Evolutionary conservation across 2,797 vertebrate species (phyloP).

Genomic region (Ispidina lecontei): DNA sequence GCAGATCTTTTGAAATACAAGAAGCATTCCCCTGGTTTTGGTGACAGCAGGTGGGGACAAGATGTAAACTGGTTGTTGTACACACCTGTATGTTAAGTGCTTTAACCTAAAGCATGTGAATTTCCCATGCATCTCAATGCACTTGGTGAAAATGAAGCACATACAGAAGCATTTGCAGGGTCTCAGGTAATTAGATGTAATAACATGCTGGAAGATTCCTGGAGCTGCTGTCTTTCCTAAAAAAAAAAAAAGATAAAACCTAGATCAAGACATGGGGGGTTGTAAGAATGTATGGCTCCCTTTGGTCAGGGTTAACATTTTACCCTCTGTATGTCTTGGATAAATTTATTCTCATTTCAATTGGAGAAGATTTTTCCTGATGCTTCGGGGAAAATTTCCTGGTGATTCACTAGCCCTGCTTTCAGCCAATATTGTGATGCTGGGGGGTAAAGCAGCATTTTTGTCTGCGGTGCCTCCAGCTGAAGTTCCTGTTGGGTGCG

Average conservation of each 20-base stretch:
- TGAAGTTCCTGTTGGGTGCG: background rate
- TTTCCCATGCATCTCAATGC: fast-evolving
- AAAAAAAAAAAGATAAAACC: background rate
- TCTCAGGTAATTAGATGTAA: background rate
- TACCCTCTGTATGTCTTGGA: background rate
- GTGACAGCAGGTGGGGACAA: background rate
- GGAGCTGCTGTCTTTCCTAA: background rate
- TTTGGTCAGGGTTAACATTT: background rate
- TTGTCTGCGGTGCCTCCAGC: background rate
- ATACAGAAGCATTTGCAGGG: background rate
- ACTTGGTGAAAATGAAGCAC: background rate
- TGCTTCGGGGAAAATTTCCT: background rate
- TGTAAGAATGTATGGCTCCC: background rate
- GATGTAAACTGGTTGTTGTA: background rate
- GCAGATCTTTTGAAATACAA: background rate
- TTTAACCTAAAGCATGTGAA: background rate
- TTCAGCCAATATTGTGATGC: fast-evolving
- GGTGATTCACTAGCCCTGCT: background rate
- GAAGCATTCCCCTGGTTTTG: background rate
- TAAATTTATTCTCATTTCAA: conserved; percentile 23
- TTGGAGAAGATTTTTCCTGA: background rate
- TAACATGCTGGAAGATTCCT: background rate
- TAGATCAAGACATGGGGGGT: background rate
- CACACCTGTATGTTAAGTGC: fast-evolving
- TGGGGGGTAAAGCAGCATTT: background rate